These are phyloP conservation scores for Nesoenas mayeri DNA, from an alignment of 2,113 vertebrate species.

Conservation along the genomic window DNA sequence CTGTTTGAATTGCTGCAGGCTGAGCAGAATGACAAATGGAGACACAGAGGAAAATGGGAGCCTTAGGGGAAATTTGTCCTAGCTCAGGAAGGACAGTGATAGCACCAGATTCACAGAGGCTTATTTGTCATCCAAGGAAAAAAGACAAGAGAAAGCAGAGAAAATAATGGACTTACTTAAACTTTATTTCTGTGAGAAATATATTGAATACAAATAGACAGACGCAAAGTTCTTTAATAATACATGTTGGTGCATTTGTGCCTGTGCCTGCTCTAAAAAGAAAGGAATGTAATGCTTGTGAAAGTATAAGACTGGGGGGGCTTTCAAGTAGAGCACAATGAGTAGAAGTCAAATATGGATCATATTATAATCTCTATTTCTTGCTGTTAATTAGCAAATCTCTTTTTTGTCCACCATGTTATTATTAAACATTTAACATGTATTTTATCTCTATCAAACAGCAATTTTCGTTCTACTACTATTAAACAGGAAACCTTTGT, in stretches of 20 bases:
- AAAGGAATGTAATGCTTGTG: not conserved
- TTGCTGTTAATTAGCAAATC: not conserved
- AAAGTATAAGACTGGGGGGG: not conserved
- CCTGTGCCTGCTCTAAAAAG: not conserved
- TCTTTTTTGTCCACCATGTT: not conserved
- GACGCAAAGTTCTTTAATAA: not conserved
- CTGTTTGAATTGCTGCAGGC: slow-evolving; percentile 47
- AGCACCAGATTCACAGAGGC: not conserved
- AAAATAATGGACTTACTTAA: not conserved
- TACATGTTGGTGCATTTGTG: not conserved
- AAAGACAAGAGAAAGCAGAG: not conserved
- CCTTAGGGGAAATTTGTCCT: slow-evolving; percentile 55
- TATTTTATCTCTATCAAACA: not conserved
- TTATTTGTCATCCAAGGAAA: slow-evolving; percentile 10
- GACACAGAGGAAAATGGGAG: slow-evolving; percentile 1
- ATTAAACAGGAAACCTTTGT: not conserved
- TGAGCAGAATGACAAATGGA: slow-evolving; percentile 60
- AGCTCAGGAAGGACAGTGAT: slow-evolving; percentile 9
- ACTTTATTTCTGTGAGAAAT: slow-evolving; percentile 15
- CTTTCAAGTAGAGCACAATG: not conserved
- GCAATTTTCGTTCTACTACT: not conserved
- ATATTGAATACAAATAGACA: not conserved
- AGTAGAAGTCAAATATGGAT: not conserved
- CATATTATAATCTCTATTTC: not conserved
- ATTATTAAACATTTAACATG: not conserved